Evolutionary conservation across 2,888 invertebrate species (phyloP).

Genomic region (Drosophila algonquin): DNA sequence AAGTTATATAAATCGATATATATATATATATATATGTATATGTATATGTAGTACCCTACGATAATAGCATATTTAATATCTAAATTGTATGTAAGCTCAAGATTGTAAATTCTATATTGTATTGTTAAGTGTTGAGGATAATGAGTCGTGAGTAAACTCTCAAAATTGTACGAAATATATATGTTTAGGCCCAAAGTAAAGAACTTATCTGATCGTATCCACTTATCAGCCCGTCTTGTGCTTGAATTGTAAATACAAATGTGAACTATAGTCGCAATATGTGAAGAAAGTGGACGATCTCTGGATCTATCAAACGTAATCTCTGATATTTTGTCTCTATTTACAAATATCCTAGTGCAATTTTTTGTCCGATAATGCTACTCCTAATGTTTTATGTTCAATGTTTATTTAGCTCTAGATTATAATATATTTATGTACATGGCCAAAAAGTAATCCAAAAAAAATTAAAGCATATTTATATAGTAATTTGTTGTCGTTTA

Average conservation of each 20-base stretch:
- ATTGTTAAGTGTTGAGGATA: slow-evolving; percentile 42
- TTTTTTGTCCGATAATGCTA: slow-evolving; percentile 1
- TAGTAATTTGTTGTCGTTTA: background rate
- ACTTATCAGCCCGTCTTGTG: slow-evolving; percentile 1
- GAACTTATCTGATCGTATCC: slow-evolving; percentile 10
- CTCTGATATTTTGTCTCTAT: slow-evolving; percentile 38
- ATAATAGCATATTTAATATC: slow-evolving; percentile 44
- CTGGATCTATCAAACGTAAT: slow-evolving; percentile 36
- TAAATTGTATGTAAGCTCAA: slow-evolving; percentile 68
- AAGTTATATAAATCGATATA: slow-evolving; percentile 41
- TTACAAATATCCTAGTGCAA: slow-evolving; percentile 22
- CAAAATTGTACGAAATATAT: slow-evolving; percentile 70
- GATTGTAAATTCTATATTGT: slow-evolving; percentile 63
- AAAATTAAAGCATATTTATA: background rate
- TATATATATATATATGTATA: slow-evolving; percentile 39
- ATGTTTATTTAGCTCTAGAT: slow-evolving; percentile 35
- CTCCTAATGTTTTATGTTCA: slow-evolving; percentile 33
- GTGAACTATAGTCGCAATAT: slow-evolving; percentile 17
- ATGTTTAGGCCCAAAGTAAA: slow-evolving; percentile 28
- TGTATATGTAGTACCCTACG: slow-evolving; percentile 1
- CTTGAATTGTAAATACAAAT: slow-evolving; percentile 16
- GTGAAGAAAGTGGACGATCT: slow-evolving; percentile 9
- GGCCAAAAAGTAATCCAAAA: slow-evolving; percentile 35
- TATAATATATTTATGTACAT: slow-evolving; percentile 24
- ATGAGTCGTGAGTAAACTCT: slow-evolving; percentile 13